Evolutionary conservation across 2,888 invertebrate species (phyloP), one percentile per base, ranked within the genome.

Genomic region (Napeogenes sylphis): DNA sequence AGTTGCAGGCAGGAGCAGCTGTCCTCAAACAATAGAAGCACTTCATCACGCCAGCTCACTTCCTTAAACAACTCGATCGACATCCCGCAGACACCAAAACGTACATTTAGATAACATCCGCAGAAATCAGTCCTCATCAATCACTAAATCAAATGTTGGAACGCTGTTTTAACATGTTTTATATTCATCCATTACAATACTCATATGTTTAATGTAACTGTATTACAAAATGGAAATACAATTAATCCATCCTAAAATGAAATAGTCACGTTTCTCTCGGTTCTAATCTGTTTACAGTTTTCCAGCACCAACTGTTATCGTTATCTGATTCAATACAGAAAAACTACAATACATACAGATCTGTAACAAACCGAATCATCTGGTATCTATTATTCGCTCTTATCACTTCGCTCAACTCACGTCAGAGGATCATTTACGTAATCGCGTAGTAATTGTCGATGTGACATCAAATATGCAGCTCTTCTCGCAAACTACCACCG

Each of bases 401-500:
- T 21, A 21, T 21, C 21, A 21, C 21, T 21, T 21, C 21, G 21
- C 21, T 21, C 21, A 21, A 21, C 21, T 21, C 21, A 21, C 21
- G 21, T 21, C 21, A 21, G 21, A 21, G 82, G 82, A 75, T 75
- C 80, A 69, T 76, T 81, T 80, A 79, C 77, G 76, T 81, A 82
- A 85, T 78, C 73, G 75, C 66, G 66, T 65, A 65, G 68, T 72
- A 86, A 86, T 85, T 80, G 79, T 83, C 79, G 79, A 85, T 81
- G 80, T 77, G 74, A 70, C 78, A 89, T 88, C 82, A 87, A 88
- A 88, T 87, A 89, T 87, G 85, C 81, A 89, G 75, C 76, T 75
- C 71, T 72, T 73, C 80, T 80, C 70, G 68, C 69, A 67, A 67
- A 70, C 71, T 68, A 55, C 58, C 55, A 74, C 74, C 71, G 70